Evolutionary conservation across 1,140 invertebrate species (phyloP), one percentile per base, ranked within the genome.

Genomic region (Trypoxylus dichotomus): DNA sequence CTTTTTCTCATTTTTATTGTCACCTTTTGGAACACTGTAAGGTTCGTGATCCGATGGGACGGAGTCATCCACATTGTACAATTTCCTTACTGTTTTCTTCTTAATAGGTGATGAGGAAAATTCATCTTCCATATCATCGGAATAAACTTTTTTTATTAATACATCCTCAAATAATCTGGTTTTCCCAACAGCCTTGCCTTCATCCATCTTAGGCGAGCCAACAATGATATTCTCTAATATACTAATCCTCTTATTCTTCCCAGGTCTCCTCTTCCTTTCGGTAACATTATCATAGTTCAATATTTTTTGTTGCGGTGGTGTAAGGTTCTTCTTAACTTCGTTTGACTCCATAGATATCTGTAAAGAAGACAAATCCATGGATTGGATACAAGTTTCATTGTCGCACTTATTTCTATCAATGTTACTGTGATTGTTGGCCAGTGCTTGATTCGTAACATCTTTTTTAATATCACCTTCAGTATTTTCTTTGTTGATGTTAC

Each of bases 251-350:
- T 78, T 60, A 71, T 19, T 71, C 24, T 37, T 37, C 10, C 11
- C n/a, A 15, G 24, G 54, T 58, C 25, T 74, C n/a, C 60, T 27
- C 41, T 71, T 75, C 15, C 21, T 75, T 75, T 78, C 10, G 19
- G 74, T 63, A 41, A 63, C 32, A 7, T 78, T 25, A 43, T 25
- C 3, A 29, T 43, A 68, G 19, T 77, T 29, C 13, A 29, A 29
- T 6, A 29, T 10, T 2, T 3, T 68, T 13, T 29, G 60, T 8
- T 29, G 25, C 1, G 3, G 3, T 1, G 60, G 60, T 13, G 24
- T 68, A n/a, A 19, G 15, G 19, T 6, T 54, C 2, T 6, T 19
- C 0, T 54, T 54, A 8, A 27, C 7, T 0, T 27, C 60, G 24
- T 27, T 29, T 24, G 60, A 68, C 10, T 29, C 25, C 15, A 32